A percentile compares a stretch with the other conserved stretches of the same genome.
phyloP scores from a whole-genome alignment of 2,797 vertebrate species.

The Siniperca scherzeri region DNA sequence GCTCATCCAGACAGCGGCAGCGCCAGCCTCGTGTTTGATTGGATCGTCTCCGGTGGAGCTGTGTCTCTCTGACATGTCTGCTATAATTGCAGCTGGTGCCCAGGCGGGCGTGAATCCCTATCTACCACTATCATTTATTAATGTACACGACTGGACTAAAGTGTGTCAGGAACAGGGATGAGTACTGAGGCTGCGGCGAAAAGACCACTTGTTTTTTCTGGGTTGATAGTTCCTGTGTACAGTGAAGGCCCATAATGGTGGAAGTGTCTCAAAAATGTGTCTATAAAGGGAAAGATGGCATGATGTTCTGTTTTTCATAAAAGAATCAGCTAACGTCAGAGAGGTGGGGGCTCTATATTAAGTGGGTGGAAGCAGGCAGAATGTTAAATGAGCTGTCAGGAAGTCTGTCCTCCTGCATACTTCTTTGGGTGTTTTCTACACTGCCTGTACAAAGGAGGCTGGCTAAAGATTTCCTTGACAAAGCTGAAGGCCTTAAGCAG shows the following conservation, averaged over 20 bases:
- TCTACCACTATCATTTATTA: conserved; percentile 79
- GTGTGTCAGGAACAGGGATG: conserved; percentile 66
- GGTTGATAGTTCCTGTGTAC: conserved; percentile 29
- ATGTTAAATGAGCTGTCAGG: conserved; percentile 81
- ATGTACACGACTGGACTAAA: conserved; percentile 60
- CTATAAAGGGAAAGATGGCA: conserved; percentile 60
- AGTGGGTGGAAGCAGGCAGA: conserved; percentile 65
- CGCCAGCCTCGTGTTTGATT: conserved; percentile 62
- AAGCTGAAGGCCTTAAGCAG: conserved; percentile 68
- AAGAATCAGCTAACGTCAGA: conserved; percentile 60
- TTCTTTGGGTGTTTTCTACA: conserved; percentile 60
- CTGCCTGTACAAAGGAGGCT: conserved; percentile 51
- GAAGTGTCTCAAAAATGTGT: conserved; percentile 47
- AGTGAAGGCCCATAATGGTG: conserved; percentile 17
- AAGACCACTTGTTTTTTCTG: conserved; percentile 43
- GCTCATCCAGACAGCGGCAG: conserved; percentile 59
- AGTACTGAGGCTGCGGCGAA: conserved; percentile 26
- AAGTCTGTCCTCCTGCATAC: conserved; percentile 64
- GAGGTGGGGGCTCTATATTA: conserved; percentile 58
- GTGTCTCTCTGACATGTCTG: conserved; percentile 61
- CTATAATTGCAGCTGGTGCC: conserved; percentile 71
- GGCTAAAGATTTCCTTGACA: conserved; percentile 63
- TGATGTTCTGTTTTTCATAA: conserved; percentile 59
- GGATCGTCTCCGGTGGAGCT: conserved; percentile 57
- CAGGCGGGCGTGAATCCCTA: conserved; percentile 75